Conservation (phyloP, 2,888 invertebrate genomes). For the Catocala nupta region DNA sequence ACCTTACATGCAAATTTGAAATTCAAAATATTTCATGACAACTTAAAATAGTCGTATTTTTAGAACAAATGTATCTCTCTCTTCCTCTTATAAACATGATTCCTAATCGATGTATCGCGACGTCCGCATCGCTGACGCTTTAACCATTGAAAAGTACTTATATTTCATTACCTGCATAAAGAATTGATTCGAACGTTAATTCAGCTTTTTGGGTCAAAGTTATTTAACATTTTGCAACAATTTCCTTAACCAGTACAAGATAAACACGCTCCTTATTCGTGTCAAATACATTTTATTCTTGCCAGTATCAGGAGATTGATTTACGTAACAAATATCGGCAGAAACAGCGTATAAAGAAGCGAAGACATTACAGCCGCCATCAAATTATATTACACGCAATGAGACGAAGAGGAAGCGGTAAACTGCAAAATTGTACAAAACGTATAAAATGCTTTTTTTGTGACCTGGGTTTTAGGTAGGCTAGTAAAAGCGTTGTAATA, state of each 20-base stretch:
- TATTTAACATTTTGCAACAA: conserved; percentile 5
- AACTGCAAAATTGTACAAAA: conserved; percentile 71
- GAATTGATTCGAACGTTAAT: too few species aligned
- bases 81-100: too few species aligned
- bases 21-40: too few species aligned
- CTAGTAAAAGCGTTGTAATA: conserved; percentile 17
- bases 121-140: too few species aligned
- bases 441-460: conserved; percentile 51
- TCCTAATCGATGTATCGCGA: too few species aligned
- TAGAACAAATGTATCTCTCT: too few species aligned
- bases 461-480: conserved; percentile 13
- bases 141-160: too few species aligned
- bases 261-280: conserved; percentile 12
- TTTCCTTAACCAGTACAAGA: conserved; percentile 12
- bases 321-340: conserved; percentile 46
- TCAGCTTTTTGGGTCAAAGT: conserved; percentile 1
- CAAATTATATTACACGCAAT: conserved; percentile 59
- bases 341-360: conserved; percentile 54
- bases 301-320: conserved; percentile 41
- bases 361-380: conserved; percentile 60
- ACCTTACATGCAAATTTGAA: too few species aligned
- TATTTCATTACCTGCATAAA: too few species aligned
- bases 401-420: conserved; percentile 62
- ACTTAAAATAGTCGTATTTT: too few species aligned
- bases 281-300: conserved; percentile 32